A percentile compares a stretch with the other conserved stretches of the same genome.
These are phyloP conservation scores for Theretra japonica DNA, from an alignment of 2,888 invertebrate species.

Conservation along the genomic window DNA sequence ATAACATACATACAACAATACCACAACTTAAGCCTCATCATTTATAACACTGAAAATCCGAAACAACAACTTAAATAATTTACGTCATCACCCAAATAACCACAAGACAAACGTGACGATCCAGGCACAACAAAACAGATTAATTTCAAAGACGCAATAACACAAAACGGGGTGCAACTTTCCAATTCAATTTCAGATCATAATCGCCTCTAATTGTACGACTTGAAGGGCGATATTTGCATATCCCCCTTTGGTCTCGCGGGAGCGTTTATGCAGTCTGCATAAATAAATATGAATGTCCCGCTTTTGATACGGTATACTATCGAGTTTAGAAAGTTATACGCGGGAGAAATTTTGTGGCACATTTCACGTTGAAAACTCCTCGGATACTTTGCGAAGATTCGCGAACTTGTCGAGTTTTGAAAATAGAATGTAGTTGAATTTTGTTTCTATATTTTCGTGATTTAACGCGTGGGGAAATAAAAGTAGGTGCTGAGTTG, in stretches of 20 bases:
- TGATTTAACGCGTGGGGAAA: neutral
- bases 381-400: constrained; percentile 10
- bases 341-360: constrained; percentile 27
- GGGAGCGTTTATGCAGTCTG: constrained; percentile 71
- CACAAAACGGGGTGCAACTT: constrained; percentile 20
- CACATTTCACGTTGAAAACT: constrained; percentile 25
- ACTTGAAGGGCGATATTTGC: constrained; percentile 75
- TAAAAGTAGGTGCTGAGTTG: no score
- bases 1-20: no score
- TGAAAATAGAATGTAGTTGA: constrained; percentile 20
- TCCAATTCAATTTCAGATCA: constrained; percentile 43
- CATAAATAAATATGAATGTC: constrained; percentile 73
- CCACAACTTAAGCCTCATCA: no score
- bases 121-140: constrained; percentile 23
- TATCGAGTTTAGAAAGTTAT: constrained; percentile 61
- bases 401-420: constrained; percentile 16
- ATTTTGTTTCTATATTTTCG: constrained; percentile 4
- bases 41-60: neutral
- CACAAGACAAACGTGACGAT: constrained; percentile 22
- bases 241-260: constrained; percentile 64
- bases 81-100: constrained; percentile 11
- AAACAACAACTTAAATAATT: constrained; percentile 21
- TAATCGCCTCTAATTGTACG: constrained; percentile 78
- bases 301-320: constrained; percentile 64
- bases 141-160: constrained; percentile 22